These are phyloP conservation scores for Crypturellus undulatus DNA, from an alignment of 2,113 vertebrate species.

Conservation along the genomic window DNA sequence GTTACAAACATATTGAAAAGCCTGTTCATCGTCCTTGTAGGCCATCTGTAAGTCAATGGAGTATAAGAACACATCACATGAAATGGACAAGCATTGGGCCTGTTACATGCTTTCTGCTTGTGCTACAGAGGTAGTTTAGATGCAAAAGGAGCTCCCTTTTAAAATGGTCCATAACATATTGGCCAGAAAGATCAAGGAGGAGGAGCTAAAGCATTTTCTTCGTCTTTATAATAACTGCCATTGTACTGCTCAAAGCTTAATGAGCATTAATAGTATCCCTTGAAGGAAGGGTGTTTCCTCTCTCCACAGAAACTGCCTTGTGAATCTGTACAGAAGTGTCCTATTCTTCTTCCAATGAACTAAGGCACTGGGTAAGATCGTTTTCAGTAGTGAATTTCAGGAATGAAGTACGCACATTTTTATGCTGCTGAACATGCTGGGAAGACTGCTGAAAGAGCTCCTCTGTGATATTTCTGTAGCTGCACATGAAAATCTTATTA, in stretches of 20 bases:
- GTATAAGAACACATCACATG: neutral
- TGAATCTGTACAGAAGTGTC: conserved; percentile 63
- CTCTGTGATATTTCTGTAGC: neutral
- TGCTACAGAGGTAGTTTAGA: neutral
- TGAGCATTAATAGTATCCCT: conserved; percentile 73
- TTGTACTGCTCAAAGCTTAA: conserved; percentile 72
- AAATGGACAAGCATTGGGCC: neutral
- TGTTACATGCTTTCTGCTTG: neutral
- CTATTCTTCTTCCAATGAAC: conserved; percentile 52
- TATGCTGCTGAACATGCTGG: neutral
- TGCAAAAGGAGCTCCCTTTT: neutral
- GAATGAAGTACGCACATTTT: neutral
- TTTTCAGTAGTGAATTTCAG: conserved; percentile 35
- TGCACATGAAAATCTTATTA: neutral
- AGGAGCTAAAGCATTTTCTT: conserved; percentile 36
- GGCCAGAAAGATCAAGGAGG: conserved; percentile 39
- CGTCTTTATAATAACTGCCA: conserved; percentile 69
- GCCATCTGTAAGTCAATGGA: neutral
- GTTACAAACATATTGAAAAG: neutral
- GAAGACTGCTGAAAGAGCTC: neutral
- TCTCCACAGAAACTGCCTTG: conserved; percentile 73
- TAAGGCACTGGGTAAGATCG: conserved; percentile 38
- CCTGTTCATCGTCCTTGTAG: neutral
- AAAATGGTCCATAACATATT: conserved; percentile 18
- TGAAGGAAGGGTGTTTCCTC: conserved; percentile 63